A percentile compares a stretch with the other conserved stretches of the same genome.
Evolutionary conservation across 2,113 vertebrate species (phyloP).

Genomic region (Urocynchramus pylzowi): DNA sequence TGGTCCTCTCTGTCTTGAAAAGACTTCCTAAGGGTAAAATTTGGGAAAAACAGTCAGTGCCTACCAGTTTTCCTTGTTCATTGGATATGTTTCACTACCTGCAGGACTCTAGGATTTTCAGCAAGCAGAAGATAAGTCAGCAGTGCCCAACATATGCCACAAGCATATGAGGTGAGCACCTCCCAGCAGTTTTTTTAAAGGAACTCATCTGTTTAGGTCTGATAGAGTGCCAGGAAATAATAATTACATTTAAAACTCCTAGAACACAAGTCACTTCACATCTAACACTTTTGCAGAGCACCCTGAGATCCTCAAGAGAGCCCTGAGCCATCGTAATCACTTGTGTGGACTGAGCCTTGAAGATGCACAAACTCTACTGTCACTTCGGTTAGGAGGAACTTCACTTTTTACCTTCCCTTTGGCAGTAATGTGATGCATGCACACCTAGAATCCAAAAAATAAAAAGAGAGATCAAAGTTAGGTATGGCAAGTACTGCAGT

Average conservation of each 20-base stretch:
- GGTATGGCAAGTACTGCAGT: not conserved
- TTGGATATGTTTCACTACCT: not conserved
- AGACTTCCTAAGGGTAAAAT: not conserved
- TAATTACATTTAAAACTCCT: not conserved
- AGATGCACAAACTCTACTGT: not conserved
- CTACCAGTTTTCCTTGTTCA: not conserved
- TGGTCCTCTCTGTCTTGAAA: not conserved
- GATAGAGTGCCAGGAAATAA: not conserved
- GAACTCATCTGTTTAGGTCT: not conserved
- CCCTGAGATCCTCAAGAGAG: not conserved
- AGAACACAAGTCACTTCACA: not conserved
- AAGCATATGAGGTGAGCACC: not conserved
- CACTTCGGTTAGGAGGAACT: not conserved
- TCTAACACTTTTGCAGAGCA: not conserved
- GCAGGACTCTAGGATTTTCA: not conserved
- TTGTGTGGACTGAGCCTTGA: not conserved
- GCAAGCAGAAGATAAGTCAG: not conserved
- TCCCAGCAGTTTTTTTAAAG: not conserved
- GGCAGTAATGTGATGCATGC: fast-evolving
- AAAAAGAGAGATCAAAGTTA: not conserved
- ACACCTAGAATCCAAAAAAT: not conserved
- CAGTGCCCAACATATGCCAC: not conserved
- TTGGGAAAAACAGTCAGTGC: not conserved
- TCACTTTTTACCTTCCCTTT: not conserved
- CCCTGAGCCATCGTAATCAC: too few relatives aligned